Conservation (phyloP, 2,797 vertebrate genomes). For the Sebastes vulpes region DNA sequence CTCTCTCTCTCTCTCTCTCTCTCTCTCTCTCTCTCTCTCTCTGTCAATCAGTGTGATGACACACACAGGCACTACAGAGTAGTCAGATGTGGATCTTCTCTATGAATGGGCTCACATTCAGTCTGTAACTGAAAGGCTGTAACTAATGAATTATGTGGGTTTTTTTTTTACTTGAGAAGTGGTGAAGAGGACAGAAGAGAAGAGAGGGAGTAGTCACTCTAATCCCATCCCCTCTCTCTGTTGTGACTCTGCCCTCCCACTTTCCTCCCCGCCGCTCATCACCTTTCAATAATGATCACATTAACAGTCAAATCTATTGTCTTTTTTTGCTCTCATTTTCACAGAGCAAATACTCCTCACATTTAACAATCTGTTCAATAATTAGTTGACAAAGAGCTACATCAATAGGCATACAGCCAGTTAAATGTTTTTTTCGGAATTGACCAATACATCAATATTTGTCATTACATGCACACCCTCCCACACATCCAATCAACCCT, state of each 20-base stretch:
- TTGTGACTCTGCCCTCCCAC: slow-evolving; percentile 33
- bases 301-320: slow-evolving; percentile 22
- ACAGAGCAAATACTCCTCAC: background rate
- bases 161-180: slow-evolving; percentile 11
- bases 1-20: background rate
- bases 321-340: background rate
- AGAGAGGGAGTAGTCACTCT: slow-evolving; percentile 17
- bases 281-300: slow-evolving; percentile 47
- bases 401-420: background rate
- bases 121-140: slow-evolving; percentile 26
- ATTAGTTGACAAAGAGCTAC: background rate
- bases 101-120: slow-evolving; percentile 38
- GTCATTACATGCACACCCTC: background rate
- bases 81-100: slow-evolving; percentile 26
- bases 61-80: slow-evolving; percentile 41
- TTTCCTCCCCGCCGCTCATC: slow-evolving; percentile 42
- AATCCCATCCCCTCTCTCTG: slow-evolving; percentile 21
- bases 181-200: slow-evolving; percentile 17
- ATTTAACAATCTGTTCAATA: background rate
- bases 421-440: background rate
- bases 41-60: slow-evolving; percentile 43
- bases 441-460: slow-evolving; percentile 15
- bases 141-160: slow-evolving; percentile 23
- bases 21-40: background rate
- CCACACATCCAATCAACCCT: background rate